Conservation (phyloP, 2,113 vertebrate genomes). For the Probosciger aterrimus region DNA sequence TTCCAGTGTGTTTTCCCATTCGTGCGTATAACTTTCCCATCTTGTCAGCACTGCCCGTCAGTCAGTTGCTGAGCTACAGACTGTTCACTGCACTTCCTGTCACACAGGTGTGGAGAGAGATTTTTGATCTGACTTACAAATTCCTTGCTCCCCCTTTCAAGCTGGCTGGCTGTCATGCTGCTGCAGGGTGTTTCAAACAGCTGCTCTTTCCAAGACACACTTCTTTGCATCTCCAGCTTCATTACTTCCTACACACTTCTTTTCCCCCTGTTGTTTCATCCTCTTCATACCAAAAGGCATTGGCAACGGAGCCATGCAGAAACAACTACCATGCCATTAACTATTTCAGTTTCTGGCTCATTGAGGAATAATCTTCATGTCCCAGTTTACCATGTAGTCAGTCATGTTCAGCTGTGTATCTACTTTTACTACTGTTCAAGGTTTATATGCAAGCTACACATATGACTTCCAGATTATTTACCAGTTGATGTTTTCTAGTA, state of each 20-base stretch:
- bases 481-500: neutral
- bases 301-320: neutral
- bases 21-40: neutral
- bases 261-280: neutral
- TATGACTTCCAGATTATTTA: neutral
- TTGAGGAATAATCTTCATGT: neutral
- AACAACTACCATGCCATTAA: neutral
- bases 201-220: neutral
- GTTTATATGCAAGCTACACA: neutral
- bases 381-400: neutral
- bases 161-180: neutral
- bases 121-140: conserved; percentile 26
- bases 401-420: neutral
- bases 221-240: neutral
- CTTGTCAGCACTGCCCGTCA: conserved; percentile 29
- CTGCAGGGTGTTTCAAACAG: neutral
- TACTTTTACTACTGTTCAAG: neutral
- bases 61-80: neutral
- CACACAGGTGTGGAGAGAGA: conserved; percentile 49
- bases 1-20: conserved; percentile 49
- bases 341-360: neutral
- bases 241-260: neutral
- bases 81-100: neutral
- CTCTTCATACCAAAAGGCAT: neutral
- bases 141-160: neutral